These are phyloP conservation scores for Coracias cyanogaster DNA, from an alignment of 2,797 vertebrate genomes.

Conservation along the genomic window DNA sequence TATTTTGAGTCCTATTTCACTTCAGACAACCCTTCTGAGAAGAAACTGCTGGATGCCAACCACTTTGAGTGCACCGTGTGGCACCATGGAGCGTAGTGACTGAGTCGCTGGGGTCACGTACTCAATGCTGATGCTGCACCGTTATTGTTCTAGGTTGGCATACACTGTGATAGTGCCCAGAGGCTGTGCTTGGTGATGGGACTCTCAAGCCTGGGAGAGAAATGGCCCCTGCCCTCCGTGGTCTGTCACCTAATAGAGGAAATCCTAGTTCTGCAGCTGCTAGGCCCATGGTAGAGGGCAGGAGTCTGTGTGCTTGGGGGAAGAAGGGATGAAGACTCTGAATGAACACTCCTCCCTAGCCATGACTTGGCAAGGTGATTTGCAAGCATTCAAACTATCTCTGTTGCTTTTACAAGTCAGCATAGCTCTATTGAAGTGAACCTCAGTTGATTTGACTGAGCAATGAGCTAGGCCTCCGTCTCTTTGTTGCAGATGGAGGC, in stretches of 20 bases:
- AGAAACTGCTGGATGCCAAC: not conserved
- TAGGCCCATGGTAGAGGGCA: not conserved
- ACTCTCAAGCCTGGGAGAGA: not conserved
- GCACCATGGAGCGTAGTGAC: not conserved
- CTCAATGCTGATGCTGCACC: not conserved
- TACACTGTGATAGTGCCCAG: not conserved
- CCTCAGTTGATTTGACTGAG: not conserved
- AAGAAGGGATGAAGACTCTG: not conserved
- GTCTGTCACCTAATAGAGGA: not conserved
- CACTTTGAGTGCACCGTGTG: accelerated
- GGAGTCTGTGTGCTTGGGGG: not conserved
- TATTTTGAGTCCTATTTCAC: not conserved
- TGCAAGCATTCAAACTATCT: not conserved
- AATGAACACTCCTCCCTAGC: not conserved
- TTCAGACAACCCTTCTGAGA: not conserved
- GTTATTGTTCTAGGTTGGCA: not conserved
- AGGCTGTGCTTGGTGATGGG: not conserved
- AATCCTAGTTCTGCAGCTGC: not conserved
- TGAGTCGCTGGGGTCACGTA: not conserved
- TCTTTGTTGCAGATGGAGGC: not conserved
- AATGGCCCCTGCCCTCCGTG: not conserved
- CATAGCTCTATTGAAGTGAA: not conserved
- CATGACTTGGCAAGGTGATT: not conserved
- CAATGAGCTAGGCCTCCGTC: not conserved
- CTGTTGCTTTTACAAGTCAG: not conserved